A percentile compares a stretch with the other conserved stretches of the same genome.
Conservation (phyloP, 2,113 vertebrate species). For the Dasyurus viverrinus region DNA sequence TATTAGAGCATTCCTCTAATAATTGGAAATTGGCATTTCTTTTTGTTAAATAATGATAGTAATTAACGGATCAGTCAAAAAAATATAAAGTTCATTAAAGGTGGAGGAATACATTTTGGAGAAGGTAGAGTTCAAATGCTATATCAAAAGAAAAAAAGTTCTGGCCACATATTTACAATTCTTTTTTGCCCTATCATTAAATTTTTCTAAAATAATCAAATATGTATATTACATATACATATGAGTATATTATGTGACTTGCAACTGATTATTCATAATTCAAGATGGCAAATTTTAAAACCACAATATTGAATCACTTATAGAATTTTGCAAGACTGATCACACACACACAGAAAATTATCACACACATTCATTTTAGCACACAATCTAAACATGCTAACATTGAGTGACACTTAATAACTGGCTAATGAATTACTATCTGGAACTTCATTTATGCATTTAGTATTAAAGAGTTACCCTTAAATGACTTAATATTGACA, state of each 20-base stretch:
- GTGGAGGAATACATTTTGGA: background rate
- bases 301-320: background rate
- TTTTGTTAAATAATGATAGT: slow-evolving; percentile 51
- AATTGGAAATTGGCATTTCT: slow-evolving; percentile 29
- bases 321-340: slow-evolving; percentile 4
- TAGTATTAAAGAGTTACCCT: slow-evolving; percentile 10
- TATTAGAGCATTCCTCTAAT: background rate
- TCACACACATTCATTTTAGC: slow-evolving; percentile 36
- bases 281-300: slow-evolving; percentile 8
- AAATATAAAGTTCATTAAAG: slow-evolving; percentile 44
- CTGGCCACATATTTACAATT: slow-evolving; percentile 15
- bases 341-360: background rate
- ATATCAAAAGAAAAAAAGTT: background rate
- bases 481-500: slow-evolving; percentile 25
- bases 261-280: slow-evolving; percentile 36
- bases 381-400: slow-evolving; percentile 22
- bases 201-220: slow-evolving; percentile 41
- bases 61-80: slow-evolving; percentile 33
- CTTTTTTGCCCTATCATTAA: slow-evolving; percentile 33
- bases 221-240: background rate
- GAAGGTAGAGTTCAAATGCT: background rate
- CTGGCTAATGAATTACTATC: background rate
- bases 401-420: slow-evolving; percentile 2
- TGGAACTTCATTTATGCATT: slow-evolving; percentile 33
- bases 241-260: slow-evolving; percentile 19